A percentile compares a stretch with the other conserved stretches of the same genome.
Evolutionary conservation across 2,113 vertebrate genomes (phyloP).

Genomic region (Cettia cetti): DNA sequence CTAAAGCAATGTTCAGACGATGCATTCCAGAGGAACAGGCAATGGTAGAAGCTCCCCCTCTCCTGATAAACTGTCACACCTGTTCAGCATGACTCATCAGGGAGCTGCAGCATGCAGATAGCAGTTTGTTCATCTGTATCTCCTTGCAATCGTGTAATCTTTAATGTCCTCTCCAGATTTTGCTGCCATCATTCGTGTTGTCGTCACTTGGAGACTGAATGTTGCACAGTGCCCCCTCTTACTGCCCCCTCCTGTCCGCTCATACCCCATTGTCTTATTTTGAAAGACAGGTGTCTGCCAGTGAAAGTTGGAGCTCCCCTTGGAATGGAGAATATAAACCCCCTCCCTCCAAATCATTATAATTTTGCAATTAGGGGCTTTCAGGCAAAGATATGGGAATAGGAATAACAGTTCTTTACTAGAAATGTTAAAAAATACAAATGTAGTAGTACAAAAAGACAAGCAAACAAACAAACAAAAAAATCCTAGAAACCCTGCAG

Average conservation of each 20-base stretch:
- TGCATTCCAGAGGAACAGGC: background rate
- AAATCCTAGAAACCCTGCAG: too few relatives aligned
- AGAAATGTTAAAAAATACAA: too few relatives aligned
- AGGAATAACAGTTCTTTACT: too few relatives aligned
- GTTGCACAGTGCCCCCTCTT: background rate
- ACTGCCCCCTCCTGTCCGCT: background rate
- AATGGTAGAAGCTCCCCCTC: background rate
- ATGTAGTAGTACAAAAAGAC: too few relatives aligned
- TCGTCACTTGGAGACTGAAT: background rate
- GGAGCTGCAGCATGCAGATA: background rate
- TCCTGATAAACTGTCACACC: background rate
- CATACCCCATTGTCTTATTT: too few relatives aligned
- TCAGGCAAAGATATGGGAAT: too few relatives aligned
- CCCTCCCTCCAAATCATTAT: too few relatives aligned
- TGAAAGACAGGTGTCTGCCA: too few relatives aligned
- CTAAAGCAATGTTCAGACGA: background rate
- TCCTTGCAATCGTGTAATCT: background rate
- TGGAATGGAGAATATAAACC: too few relatives aligned
- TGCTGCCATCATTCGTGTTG: background rate
- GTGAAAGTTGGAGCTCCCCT: too few relatives aligned
- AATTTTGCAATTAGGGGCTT: too few relatives aligned
- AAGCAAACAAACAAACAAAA: too few relatives aligned
- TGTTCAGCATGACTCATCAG: background rate
- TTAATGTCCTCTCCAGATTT: background rate
- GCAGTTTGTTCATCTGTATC: background rate